Conservation (phyloP, 1,140 invertebrate genomes). For the Megathymus violae region DNA sequence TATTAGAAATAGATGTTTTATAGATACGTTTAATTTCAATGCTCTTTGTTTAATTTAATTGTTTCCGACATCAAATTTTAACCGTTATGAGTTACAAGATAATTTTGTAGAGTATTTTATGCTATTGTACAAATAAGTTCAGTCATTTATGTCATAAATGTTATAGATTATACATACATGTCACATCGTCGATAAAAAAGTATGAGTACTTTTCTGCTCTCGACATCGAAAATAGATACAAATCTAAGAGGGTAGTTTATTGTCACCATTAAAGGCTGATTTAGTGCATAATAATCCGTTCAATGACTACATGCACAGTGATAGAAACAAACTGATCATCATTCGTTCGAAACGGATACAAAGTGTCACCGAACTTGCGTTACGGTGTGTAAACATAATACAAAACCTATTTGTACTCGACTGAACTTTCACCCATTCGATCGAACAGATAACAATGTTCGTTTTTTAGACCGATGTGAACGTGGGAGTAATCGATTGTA, state of each 20-base stretch:
- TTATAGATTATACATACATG: too few relatives aligned
- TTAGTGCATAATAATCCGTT: background rate
- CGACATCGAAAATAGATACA: background rate
- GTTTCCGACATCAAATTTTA: too few relatives aligned
- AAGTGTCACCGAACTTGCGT: conserved; percentile 6
- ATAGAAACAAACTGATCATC: conserved; percentile 9
- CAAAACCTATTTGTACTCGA: conserved; percentile 42
- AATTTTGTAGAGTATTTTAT: too few relatives aligned
- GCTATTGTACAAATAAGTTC: too few relatives aligned
- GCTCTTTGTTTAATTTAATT: too few relatives aligned
- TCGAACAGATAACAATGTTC: conserved; percentile 49
- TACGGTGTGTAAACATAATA: conserved; percentile 32
- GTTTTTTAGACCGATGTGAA: conserved; percentile 41
- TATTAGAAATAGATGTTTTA: too few relatives aligned
- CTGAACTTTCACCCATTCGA: conserved; percentile 74
- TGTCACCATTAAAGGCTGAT: conserved; percentile 3
- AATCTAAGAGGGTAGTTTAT: conserved; percentile 8
- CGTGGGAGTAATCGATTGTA: conserved; percentile 51
- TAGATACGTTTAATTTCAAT: too few relatives aligned
- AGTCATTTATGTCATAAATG: too few relatives aligned
- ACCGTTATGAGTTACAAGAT: too few relatives aligned
- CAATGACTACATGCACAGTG: background rate
- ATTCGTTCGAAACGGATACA: background rate
- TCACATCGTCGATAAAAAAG: too few relatives aligned
- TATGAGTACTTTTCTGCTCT: background rate